phyloP scores from a whole-genome alignment of 2,888 invertebrate species.

The Tiliacea aurago region DNA sequence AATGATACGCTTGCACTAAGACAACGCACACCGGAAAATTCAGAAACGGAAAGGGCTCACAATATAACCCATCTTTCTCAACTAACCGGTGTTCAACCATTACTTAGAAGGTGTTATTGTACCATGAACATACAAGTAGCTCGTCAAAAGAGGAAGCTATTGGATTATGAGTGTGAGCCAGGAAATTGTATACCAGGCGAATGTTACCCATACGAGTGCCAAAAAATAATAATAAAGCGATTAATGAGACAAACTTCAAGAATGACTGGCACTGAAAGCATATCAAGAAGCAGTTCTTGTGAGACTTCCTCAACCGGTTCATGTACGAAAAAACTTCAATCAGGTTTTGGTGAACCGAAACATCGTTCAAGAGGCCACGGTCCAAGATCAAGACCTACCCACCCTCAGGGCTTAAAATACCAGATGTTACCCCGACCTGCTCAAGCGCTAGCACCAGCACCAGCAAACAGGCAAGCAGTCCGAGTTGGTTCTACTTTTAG shows the following conservation, averaged over 20 bases:
- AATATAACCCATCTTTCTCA: slow-evolving; percentile 9
- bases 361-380: slow-evolving; percentile 5
- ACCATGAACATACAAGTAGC: slow-evolving; percentile 71
- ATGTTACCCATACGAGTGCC: slow-evolving; percentile 69
- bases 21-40: slow-evolving; percentile 12
- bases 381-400: slow-evolving; percentile 4
- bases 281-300: slow-evolving; percentile 35
- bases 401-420: slow-evolving; percentile 48
- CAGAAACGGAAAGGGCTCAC: slow-evolving; percentile 1
- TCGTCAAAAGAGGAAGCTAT: slow-evolving; percentile 42
- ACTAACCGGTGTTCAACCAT: slow-evolving; percentile 53
- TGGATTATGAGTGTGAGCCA: slow-evolving; percentile 71
- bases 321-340: slow-evolving; percentile 28
- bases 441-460: not conserved
- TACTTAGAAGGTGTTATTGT: slow-evolving; percentile 65
- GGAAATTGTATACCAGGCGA: slow-evolving; percentile 67
- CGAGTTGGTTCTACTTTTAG: slow-evolving; percentile 69
- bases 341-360: slow-evolving; percentile 3
- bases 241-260: slow-evolving; percentile 63
- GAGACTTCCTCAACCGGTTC: slow-evolving; percentile 6
- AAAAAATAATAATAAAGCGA: slow-evolving; percentile 69
- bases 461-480: slow-evolving; percentile 58
- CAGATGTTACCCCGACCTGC: slow-evolving; percentile 46
- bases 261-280: slow-evolving; percentile 62
- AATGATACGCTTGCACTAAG: slow-evolving; percentile 11